Evolutionary conservation across 2,113 vertebrate species (phyloP).

Genomic region (Siphamia tubifer): DNA sequence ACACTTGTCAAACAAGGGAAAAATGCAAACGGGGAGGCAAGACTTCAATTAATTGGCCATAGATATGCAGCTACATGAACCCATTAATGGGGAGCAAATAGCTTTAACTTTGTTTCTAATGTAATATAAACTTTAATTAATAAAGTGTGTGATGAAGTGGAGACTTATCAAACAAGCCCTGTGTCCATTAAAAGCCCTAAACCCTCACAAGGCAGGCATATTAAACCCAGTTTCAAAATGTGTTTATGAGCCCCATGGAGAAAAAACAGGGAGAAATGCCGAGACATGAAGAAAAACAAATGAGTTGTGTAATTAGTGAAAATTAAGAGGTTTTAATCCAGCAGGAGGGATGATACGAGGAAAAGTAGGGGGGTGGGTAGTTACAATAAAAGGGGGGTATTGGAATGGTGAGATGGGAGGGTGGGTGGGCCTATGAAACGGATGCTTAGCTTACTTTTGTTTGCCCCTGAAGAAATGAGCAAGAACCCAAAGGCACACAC

Average conservation of each 20-base stretch:
- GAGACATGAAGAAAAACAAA: conserved; percentile 79
- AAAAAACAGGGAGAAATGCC: conserved; percentile 72
- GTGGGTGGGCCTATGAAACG: conserved; percentile 61
- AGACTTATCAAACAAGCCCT: conserved; percentile 82
- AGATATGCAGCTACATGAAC: conserved; percentile 79
- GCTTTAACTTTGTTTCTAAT: conserved; percentile 83
- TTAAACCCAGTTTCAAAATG: conserved; percentile 75
- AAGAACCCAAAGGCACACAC: conserved; percentile 76
- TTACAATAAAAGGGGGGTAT: conserved; percentile 50
- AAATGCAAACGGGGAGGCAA: conserved; percentile 56
- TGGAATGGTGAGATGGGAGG: conserved; percentile 59
- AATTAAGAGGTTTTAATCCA: conserved; percentile 82
- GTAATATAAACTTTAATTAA: conserved; percentile 84
- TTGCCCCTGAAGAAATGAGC: conserved; percentile 75
- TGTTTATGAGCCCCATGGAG: conserved; percentile 77
- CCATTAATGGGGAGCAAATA: conserved; percentile 80
- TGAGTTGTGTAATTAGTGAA: conserved; percentile 82
- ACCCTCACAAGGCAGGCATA: conserved; percentile 78
- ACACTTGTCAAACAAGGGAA: conserved; percentile 66
- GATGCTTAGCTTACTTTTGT: conserved; percentile 68
- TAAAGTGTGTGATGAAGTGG: conserved; percentile 84
- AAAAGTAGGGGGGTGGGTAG: conserved; percentile 15
- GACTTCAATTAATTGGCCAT: conserved; percentile 78
- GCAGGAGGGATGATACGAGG: conserved; percentile 59
- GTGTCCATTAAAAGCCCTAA: conserved; percentile 80